Percentiles rank a stretch among this genome's conserved stretches.
These are phyloP conservation scores for Thecocarcelia acutangulata DNA, from an alignment of 2,888 invertebrate species.

Conservation along the genomic window DNA sequence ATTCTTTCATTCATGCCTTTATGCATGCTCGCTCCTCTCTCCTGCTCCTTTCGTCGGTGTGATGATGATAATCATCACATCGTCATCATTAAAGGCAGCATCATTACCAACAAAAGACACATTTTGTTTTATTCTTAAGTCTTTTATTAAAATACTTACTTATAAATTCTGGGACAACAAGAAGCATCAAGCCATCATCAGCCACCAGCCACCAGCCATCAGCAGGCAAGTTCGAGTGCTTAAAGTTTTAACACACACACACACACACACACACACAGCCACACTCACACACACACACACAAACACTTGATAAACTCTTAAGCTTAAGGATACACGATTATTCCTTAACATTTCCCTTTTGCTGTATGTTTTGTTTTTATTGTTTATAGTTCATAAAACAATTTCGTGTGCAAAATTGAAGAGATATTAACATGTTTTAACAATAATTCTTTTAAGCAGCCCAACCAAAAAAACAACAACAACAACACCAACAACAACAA, in stretches of 20 bases:
- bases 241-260: constrained; percentile 31
- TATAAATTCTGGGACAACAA: constrained; percentile 2
- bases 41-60: not conserved
- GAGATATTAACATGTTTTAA: constrained; percentile 68
- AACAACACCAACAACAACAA: too few species aligned
- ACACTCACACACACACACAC: constrained; percentile 17
- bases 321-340: not conserved
- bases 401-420: constrained; percentile 58
- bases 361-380: constrained; percentile 38
- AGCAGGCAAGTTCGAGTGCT: constrained; percentile 34
- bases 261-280: constrained; percentile 11
- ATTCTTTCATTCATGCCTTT: not conserved
- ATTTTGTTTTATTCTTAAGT: constrained; percentile 43
- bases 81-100: constrained; percentile 59
- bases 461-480: constrained; percentile 1
- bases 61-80: constrained; percentile 51
- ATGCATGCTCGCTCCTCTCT: not conserved
- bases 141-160: constrained; percentile 45
- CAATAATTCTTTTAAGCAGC: constrained; percentile 64
- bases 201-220: too few species aligned
- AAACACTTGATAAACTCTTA: not conserved
- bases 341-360: constrained; percentile 38
- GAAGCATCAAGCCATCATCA: not conserved
- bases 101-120: constrained; percentile 56
- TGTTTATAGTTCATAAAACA: constrained; percentile 69